Base-by-base conservation (phyloP, 1,140 invertebrate species). In the Muscidifurax raptorellus region DNA sequence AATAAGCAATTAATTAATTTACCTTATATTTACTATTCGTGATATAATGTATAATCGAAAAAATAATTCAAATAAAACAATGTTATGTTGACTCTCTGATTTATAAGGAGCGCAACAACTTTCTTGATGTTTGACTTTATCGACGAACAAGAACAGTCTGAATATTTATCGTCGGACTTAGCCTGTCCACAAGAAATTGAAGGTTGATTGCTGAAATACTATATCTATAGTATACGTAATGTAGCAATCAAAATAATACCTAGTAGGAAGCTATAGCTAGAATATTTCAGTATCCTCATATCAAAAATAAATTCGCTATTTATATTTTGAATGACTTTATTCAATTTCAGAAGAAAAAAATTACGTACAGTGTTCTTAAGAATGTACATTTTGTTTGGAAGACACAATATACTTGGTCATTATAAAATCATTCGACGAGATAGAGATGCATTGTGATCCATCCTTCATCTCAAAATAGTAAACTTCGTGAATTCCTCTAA, bases 171-270 rank as follows among this genome's bases (percentile, higher is more conserved):
- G 18, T 36, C 28, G 27, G 18, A 40, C 7, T 74, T n/a, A 18
- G 27, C 3, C 69, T 36, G 15, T 12, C 5, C 22, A 32, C 22
- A 2, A 9, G 12, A 36, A 22, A 25, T 69, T 69, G n/a, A n/a
- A 64, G 2, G 67, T 22, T 30, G 71, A 74, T 36, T 74, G 71
- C 71, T 30, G 30, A 74, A 74, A 74, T 36, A 74, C 18, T 40
- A 30, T 36, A 36, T 69, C n/a, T 27, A 64, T 69, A 27, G 25
- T 12, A 0, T 27, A n/a, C 22, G 6, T 4, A 10, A 69, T 69
- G 66, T 69, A 2, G 66, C 22, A 69, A 69, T 69, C 66, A 30
- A 69, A 30, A 69, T 69, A 64, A 64, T 10, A 59, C 52, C 52
- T 59, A 22, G 22, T n/a, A 59, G 52, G 18, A 59, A 59, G 18